Evolutionary conservation across 1,140 invertebrate genomes (phyloP), one percentile per base, ranked within the genome.

Genomic region (Drosophila mojavensis): DNA sequence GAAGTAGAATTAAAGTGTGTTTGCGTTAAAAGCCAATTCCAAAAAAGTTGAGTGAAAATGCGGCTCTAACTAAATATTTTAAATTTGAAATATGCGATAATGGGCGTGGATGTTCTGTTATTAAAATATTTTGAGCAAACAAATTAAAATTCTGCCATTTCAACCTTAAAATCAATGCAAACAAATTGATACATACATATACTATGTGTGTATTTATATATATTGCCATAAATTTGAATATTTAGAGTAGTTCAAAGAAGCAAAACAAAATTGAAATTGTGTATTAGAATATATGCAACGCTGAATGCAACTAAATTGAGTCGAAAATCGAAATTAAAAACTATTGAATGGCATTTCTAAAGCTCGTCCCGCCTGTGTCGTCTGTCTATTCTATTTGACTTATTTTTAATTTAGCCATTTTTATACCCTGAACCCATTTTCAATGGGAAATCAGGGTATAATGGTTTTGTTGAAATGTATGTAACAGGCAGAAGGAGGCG

Each of bases 391-490:
- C n/a, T 39, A 24, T 60, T 69, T 33, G 13, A 56, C 15, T 10
- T 45, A 20, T 53, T 71, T 77, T 79, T 78, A 69, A 89, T 89
- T 80, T 85, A 75, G 75, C 11, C 70, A 61, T 85, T 55, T 55
- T 82, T n/a, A n/a, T n/a, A n/a, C n/a, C n/a, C n/a, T n/a, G n/a
- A n/a, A n/a, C n/a, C n/a, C n/a, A n/a, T n/a, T n/a, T n/a, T n/a
- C n/a, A n/a, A n/a, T n/a, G n/a, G n/a, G n/a, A n/a, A n/a, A n/a
- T n/a, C n/a, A n/a, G n/a, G n/a, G n/a, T n/a, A n/a, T n/a, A n/a
- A n/a, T n/a, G n/a, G n/a, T n/a, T n/a, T n/a, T n/a, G n/a, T n/a
- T n/a, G n/a, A n/a, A n/a, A n/a, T n/a, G n/a, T n/a, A n/a, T n/a
- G n/a, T n/a, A n/a, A n/a, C n/a, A n/a, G n/a, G n/a, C n/a, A n/a